Evolutionary conservation across 2,113 vertebrate species (phyloP).

Genomic region (Crotalus horridus): DNA sequence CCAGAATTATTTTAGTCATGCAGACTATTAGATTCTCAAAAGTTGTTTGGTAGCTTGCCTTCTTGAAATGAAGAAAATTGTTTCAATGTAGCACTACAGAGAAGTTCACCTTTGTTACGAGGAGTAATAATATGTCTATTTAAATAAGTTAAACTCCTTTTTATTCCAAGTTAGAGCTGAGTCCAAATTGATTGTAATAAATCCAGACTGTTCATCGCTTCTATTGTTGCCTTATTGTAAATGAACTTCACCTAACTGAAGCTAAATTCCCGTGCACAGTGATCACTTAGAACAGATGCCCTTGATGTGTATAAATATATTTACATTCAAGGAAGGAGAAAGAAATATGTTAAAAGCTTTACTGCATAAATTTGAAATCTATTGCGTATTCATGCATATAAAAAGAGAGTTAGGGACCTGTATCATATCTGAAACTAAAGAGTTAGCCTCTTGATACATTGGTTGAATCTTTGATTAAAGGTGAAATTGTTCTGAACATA

Average conservation of each 20-base stretch:
- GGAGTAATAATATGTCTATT: neutral
- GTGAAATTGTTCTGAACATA: neutral
- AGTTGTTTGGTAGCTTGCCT: neutral
- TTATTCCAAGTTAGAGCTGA: neutral
- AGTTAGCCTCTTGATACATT: neutral
- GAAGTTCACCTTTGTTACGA: neutral
- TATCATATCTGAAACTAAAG: neutral
- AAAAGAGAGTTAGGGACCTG: neutral
- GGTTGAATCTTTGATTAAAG: neutral
- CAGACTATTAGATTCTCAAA: neutral
- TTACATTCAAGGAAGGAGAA: neutral
- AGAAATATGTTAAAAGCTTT: neutral
- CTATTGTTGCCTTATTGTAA: neutral
- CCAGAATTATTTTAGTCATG: too few species aligned
- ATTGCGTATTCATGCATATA: neutral
- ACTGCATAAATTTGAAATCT: neutral
- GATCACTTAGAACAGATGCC: neutral
- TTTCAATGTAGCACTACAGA: neutral
- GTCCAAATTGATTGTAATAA: neutral
- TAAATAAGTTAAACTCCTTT: neutral
- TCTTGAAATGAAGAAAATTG: neutral
- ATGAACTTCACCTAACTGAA: neutral
- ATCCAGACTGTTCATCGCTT: neutral
- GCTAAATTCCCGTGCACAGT: neutral
- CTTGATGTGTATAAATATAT: neutral